phyloP scores from a whole-genome alignment of 2,113 vertebrate genomes.

The Ornithorhynchus anatinus region DNA sequence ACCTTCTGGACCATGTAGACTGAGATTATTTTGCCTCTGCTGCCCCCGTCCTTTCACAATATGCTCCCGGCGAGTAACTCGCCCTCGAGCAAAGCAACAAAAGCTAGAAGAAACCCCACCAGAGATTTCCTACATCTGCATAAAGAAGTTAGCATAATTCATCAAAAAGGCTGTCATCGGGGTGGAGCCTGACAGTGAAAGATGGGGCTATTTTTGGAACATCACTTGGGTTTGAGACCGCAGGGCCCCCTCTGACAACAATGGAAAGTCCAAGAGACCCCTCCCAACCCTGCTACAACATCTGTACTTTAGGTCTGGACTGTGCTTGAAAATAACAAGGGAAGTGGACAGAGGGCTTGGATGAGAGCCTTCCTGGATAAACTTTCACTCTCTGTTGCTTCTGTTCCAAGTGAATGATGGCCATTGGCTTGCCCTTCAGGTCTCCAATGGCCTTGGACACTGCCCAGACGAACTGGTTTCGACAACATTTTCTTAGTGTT shows the following conservation, averaged over 20 bases:
- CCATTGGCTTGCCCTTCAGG: neutral
- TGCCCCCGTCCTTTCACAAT: slow-evolving; percentile 36
- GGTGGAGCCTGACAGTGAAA: neutral
- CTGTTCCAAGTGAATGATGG: neutral
- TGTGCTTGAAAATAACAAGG: neutral
- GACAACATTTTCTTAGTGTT: neutral
- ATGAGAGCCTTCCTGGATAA: neutral
- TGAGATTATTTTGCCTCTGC: slow-evolving; percentile 51
- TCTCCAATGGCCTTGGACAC: neutral
- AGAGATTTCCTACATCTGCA: neutral
- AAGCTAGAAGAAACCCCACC: neutral
- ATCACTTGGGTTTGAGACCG: neutral
- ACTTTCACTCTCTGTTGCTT: neutral
- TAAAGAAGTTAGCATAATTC: neutral
- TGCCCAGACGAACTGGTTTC: neutral
- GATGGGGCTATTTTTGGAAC: neutral
- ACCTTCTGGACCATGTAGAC: neutral
- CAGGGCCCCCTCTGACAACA: neutral
- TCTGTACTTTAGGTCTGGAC: neutral
- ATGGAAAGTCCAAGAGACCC: neutral
- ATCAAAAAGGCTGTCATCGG: neutral
- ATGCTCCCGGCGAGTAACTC: neutral
- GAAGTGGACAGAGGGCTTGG: neutral
- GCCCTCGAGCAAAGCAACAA: neutral
- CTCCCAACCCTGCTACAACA: neutral